phyloP scores from a whole-genome alignment of 1,140 invertebrate genomes.

The Chironomus striatipennis region DNA sequence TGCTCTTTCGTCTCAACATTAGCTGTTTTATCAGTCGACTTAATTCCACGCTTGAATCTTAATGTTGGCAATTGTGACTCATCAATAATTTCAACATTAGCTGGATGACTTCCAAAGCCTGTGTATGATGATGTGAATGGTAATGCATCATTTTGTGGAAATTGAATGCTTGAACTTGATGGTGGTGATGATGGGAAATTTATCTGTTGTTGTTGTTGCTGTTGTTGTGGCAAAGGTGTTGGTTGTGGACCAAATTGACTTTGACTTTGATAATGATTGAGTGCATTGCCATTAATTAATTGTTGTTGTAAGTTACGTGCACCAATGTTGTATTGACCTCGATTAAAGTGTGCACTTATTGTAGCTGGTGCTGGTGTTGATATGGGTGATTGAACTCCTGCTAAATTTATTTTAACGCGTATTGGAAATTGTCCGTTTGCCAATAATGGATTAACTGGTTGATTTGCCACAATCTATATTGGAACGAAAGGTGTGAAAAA shows the following conservation, averaged over 20 bases:
- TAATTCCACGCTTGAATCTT: constrained; percentile 42
- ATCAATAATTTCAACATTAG: constrained; percentile 51
- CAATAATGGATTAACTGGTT: constrained; percentile 49
- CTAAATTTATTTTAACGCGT: constrained; percentile 47
- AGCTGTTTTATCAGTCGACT: no score
- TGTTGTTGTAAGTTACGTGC: constrained; percentile 49
- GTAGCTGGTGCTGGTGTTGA: constrained; percentile 30
- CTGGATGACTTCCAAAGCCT: constrained; percentile 36
- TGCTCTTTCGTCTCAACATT: constrained; percentile 29
- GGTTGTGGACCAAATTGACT: constrained; percentile 21
- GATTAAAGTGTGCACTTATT: constrained; percentile 48
- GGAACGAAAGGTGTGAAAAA: not conserved
- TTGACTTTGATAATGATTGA: not conserved
- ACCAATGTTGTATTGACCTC: constrained; percentile 49
- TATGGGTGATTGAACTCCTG: constrained; percentile 32
- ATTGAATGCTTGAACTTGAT: constrained; percentile 10
- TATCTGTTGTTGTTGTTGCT: not conserved
- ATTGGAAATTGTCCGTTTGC: constrained; percentile 60
- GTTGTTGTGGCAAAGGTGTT: constrained; percentile 27
- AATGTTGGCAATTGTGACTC: constrained; percentile 44
- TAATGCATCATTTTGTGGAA: not conserved
- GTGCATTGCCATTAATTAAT: constrained; percentile 31
- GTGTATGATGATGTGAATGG: not conserved
- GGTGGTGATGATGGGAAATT: constrained; percentile 18
- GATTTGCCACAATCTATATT: constrained; percentile 37